Percentiles rank a stretch among this genome's conserved stretches.
phyloP scores from a whole-genome alignment of 2,113 vertebrate species.

The Pelecanus crispus region DNA sequence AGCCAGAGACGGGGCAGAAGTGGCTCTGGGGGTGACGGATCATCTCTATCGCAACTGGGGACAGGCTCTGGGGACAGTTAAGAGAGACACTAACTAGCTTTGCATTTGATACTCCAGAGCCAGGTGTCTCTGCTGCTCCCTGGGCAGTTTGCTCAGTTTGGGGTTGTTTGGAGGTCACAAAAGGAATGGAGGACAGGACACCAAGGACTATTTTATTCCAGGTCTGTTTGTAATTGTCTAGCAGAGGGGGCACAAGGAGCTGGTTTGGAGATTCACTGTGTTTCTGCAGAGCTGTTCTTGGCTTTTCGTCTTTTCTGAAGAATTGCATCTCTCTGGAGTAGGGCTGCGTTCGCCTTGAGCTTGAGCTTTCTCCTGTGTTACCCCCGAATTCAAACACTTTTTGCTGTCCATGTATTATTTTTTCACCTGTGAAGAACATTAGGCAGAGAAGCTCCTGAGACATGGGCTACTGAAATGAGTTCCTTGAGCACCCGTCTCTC shows the following conservation, averaged over 20 bases:
- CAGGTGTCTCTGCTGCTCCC: background rate
- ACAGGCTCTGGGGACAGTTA: background rate
- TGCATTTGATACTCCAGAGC: background rate
- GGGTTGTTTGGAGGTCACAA: background rate
- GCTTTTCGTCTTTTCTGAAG: background rate
- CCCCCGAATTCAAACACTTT: background rate
- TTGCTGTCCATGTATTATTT: background rate
- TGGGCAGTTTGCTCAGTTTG: background rate
- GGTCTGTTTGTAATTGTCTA: background rate
- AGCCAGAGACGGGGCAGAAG: background rate
- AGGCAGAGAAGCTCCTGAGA: background rate
- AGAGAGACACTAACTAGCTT: background rate
- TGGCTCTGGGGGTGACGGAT: rapidly evolving
- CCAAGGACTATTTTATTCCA: background rate
- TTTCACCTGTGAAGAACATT: background rate
- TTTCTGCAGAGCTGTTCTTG: background rate
- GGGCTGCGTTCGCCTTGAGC: background rate
- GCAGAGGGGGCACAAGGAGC: background rate
- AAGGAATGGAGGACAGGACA: background rate
- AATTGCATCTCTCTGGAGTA: background rate
- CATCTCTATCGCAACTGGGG: background rate
- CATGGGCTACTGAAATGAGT: rapidly evolving
- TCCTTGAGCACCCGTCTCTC: background rate
- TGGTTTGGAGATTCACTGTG: background rate
- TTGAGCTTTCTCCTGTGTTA: background rate